These are phyloP conservation scores for Danio choprae DNA, from an alignment of 2,797 vertebrate genomes.

Conservation along the genomic window DNA sequence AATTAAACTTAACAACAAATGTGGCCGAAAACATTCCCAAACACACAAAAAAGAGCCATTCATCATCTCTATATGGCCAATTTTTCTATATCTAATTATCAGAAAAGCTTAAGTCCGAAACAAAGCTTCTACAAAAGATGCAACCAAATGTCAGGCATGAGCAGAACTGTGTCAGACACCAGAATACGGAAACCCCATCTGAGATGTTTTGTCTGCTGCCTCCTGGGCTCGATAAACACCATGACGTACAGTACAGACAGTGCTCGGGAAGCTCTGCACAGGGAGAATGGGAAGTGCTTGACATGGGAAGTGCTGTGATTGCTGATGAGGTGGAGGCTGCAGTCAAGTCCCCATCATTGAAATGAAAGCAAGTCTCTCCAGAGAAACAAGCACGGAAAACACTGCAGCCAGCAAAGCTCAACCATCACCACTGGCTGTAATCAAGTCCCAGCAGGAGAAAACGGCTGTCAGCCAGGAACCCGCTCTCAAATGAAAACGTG, in stretches of 20 bases:
- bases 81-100: constrained; percentile 24
- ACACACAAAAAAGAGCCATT: too few species aligned
- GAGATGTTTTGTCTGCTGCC: constrained; percentile 41
- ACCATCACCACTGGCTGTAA: constrained; percentile 35
- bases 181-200: constrained; percentile 18
- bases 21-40: neutral
- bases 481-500: constrained; percentile 2
- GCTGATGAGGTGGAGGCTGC: constrained; percentile 56
- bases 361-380: constrained; percentile 50
- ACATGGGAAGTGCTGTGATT: constrained; percentile 51
- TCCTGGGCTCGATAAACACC: constrained; percentile 58
- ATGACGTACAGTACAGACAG: constrained; percentile 16
- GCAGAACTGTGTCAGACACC: constrained; percentile 38
- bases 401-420: constrained; percentile 31
- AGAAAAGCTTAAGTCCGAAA: constrained; percentile 28
- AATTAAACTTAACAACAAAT: neutral
- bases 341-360: constrained; percentile 48
- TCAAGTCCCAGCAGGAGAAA: constrained; percentile 44
- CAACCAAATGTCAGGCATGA: constrained; percentile 30
- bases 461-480: constrained; percentile 31
- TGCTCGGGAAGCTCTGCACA: constrained; percentile 31
- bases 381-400: constrained; percentile 46
- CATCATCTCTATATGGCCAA: neutral
- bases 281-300: constrained; percentile 51
- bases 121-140: neutral